phyloP scores from a whole-genome alignment of 2,888 invertebrate genomes.

The Elgonia sp. region DNA sequence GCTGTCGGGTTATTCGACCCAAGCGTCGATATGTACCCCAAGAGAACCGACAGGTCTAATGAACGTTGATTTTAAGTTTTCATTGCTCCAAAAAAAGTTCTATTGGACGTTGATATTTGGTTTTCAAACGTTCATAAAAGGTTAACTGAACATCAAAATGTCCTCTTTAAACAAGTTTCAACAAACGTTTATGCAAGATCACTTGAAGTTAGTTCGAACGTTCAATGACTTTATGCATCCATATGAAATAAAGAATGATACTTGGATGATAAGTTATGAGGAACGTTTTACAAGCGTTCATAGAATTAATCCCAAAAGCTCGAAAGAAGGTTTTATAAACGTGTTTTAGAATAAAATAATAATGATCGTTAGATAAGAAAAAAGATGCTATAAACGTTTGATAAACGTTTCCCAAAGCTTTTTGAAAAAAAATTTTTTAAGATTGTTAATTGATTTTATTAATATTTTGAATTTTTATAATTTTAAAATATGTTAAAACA shows the following conservation, averaged over 20 bases:
- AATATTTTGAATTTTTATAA: no score
- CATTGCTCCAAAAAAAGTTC: no score
- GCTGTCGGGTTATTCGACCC: no score
- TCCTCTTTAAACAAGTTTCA: slow-evolving; percentile 3
- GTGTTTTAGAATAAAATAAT: no score
- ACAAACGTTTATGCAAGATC: slow-evolving; percentile 4
- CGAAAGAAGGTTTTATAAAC: background rate
- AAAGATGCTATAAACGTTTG: background rate
- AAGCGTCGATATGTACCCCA: no score
- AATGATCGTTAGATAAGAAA: no score
- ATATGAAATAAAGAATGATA: background rate
- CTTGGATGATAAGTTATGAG: background rate
- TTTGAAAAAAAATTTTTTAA: background rate
- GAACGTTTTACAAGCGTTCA: slow-evolving; percentile 5
- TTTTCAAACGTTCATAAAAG: slow-evolving; percentile 8
- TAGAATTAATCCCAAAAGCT: background rate
- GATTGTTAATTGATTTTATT: no score
- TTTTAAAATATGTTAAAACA: no score
- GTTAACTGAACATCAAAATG: slow-evolving; percentile 11
- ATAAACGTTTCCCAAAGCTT: background rate
- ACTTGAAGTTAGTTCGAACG: slow-evolving; percentile 1
- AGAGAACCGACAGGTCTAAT: no score
- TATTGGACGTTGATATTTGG: background rate
- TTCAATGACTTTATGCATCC: background rate
- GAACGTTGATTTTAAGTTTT: no score